Conservation (phyloP, 1,140 invertebrate species). For the Drosophila pseudoobscura region DNA sequence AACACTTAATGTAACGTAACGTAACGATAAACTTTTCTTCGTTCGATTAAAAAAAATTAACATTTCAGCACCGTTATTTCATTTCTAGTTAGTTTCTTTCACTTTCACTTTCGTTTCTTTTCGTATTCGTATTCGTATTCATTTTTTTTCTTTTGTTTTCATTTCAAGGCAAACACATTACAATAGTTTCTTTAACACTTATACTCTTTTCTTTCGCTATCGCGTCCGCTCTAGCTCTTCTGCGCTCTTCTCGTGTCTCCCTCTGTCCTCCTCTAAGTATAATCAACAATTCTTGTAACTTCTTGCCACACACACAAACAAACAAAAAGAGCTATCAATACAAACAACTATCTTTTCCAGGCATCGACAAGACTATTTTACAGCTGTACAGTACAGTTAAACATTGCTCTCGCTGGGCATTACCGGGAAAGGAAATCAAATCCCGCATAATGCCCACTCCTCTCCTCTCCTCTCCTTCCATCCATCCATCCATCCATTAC, state of each 20-base stretch:
- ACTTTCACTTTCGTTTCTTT: no score
- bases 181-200: constrained; percentile 52
- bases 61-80: constrained; percentile 82
- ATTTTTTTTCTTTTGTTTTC: constrained; percentile 49
- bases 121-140: no score
- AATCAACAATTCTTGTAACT: constrained; percentile 52
- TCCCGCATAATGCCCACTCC: constrained; percentile 4
- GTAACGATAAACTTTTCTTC: constrained; percentile 26
- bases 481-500: constrained; percentile 8
- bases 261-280: constrained; percentile 33
- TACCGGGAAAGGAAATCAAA: not conserved
- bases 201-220: constrained; percentile 24
- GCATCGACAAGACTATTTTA: constrained; percentile 62
- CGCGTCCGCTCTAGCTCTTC: constrained; percentile 10
- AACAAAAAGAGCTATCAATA: constrained; percentile 29
- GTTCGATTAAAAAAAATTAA: constrained; percentile 77
- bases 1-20: constrained; percentile 57
- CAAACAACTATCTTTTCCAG: constrained; percentile 28
- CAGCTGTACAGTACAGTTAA: constrained; percentile 67
- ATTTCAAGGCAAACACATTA: constrained; percentile 82
- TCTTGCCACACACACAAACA: constrained; percentile 33
- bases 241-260: constrained; percentile 6
- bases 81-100: constrained; percentile 39
- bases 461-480: not conserved
- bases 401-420: constrained; percentile 49